phyloP scores from a whole-genome alignment of 2,888 invertebrate genomes.

The Acronicta leporina region DNA sequence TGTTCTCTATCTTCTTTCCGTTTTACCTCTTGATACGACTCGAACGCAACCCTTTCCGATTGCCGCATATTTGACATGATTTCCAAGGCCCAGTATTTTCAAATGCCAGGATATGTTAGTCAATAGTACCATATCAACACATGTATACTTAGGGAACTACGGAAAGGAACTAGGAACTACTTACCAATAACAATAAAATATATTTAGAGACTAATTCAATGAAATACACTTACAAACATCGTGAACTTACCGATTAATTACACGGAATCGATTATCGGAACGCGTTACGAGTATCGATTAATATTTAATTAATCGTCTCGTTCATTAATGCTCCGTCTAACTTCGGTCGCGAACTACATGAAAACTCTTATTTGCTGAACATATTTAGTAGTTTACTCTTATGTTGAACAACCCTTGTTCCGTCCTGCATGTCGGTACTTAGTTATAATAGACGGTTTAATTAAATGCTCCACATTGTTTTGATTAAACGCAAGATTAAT shows the following conservation, averaged over 20 bases:
- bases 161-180: too few relatives aligned
- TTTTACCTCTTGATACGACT: too few relatives aligned
- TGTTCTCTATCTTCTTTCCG: too few relatives aligned
- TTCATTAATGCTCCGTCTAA: slow-evolving; percentile 45
- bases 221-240: slow-evolving; percentile 17
- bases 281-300: slow-evolving; percentile 45
- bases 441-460: slow-evolving; percentile 21
- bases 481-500: slow-evolving; percentile 32
- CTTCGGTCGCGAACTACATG: slow-evolving; percentile 35
- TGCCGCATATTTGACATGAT: too few relatives aligned
- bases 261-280: slow-evolving; percentile 40
- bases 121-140: too few relatives aligned
- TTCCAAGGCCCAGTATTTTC: too few relatives aligned
- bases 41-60: too few relatives aligned
- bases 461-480: slow-evolving; percentile 37
- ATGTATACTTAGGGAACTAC: too few relatives aligned
- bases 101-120: too few relatives aligned
- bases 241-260: slow-evolving; percentile 33
- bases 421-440: slow-evolving; percentile 29
- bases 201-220: slow-evolving; percentile 20
- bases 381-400: slow-evolving; percentile 37
- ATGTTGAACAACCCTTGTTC: slow-evolving; percentile 27
- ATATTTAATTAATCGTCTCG: slow-evolving; percentile 57
- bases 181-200: slow-evolving; percentile 16
- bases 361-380: slow-evolving; percentile 41